Evolutionary conservation across 1,140 invertebrate species (phyloP).

Genomic region (Drosophila eugracilis): DNA sequence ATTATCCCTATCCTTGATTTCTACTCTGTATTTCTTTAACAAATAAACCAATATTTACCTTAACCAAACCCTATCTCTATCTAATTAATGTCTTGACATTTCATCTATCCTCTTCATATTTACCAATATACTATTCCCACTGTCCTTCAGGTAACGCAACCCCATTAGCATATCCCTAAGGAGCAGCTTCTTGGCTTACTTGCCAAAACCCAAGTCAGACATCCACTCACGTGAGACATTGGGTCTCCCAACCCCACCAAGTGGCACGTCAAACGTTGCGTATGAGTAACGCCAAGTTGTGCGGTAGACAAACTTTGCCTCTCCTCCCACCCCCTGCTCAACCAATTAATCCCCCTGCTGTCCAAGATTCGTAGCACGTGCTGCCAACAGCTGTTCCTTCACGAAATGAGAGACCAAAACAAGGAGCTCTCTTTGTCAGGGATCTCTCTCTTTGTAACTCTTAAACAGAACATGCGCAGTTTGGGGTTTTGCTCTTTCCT

Average conservation of each 20-base stretch:
- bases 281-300: slow-evolving; percentile 63
- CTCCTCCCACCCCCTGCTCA: slow-evolving; percentile 1
- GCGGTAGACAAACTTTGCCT: slow-evolving; percentile 36
- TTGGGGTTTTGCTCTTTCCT: slow-evolving; percentile 16
- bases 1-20: too few species aligned
- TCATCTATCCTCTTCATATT: slow-evolving; percentile 16
- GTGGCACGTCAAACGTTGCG: slow-evolving; percentile 57
- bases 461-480: slow-evolving; percentile 30
- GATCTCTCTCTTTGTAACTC: neutral
- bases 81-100: slow-evolving; percentile 34
- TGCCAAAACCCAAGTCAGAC: slow-evolving; percentile 23
- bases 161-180: slow-evolving; percentile 46
- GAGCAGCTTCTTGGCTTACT: slow-evolving; percentile 38
- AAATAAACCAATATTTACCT: too few species aligned
- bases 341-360: slow-evolving; percentile 15
- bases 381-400: slow-evolving; percentile 41
- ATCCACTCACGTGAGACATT: slow-evolving; percentile 32
- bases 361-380: slow-evolving; percentile 38
- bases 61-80: neutral
- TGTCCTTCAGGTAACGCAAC: slow-evolving; percentile 45
- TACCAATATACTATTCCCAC: slow-evolving; percentile 14
- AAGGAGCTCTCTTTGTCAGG: slow-evolving; percentile 20
- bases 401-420: slow-evolving; percentile 45
- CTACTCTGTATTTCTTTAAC: too few species aligned
- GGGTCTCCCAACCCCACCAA: slow-evolving; percentile 23